Evolutionary conservation across 1,140 invertebrate genomes (phyloP).

Genomic region (Eubasilissa regina): DNA sequence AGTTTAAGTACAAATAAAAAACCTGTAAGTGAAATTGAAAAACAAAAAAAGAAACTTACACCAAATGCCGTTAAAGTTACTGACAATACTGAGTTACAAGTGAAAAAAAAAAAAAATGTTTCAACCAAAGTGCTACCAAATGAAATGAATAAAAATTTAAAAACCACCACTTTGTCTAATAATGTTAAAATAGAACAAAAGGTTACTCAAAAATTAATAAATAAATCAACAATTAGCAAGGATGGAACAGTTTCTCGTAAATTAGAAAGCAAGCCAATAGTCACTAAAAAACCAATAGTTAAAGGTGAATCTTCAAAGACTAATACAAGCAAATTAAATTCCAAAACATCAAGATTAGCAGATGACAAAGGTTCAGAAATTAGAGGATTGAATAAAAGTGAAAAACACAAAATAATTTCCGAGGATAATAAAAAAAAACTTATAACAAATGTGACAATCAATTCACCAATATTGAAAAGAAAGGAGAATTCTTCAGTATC

Average conservation of each 20-base stretch:
- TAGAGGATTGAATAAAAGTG: neutral
- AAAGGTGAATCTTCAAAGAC: neutral
- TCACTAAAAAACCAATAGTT: neutral
- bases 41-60: neutral
- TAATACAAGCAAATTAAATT: conserved; percentile 2
- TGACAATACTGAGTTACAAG: neutral
- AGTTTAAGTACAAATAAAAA: neutral
- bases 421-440: neutral
- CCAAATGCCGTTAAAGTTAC: neutral
- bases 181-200: neutral
- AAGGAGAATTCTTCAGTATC: conserved; percentile 50
- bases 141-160: neutral
- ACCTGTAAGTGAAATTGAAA: neutral
- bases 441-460: conserved; percentile 64
- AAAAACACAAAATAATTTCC: neutral
- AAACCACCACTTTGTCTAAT: neutral
- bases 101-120: neutral
- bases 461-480: conserved; percentile 65
- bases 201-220: neutral
- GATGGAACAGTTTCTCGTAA: neutral
- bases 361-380: conserved; percentile 16
- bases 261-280: neutral
- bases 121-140: neutral
- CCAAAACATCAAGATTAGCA: neutral
- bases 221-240: neutral